These are phyloP conservation scores for Nothoprocta perdicaria DNA, from an alignment of 2,113 vertebrate genomes.

Conservation along the genomic window DNA sequence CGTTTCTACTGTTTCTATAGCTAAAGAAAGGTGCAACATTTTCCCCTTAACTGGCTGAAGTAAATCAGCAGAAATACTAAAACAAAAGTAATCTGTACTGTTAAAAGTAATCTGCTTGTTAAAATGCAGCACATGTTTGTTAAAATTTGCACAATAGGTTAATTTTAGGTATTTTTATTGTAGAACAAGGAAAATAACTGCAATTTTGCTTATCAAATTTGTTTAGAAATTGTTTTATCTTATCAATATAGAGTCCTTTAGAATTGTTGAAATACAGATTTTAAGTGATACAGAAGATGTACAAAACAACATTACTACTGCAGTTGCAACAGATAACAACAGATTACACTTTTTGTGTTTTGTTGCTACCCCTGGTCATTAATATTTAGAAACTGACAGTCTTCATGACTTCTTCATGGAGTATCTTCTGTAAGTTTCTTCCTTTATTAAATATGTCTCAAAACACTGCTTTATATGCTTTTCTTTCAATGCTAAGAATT, in stretches of 20 bases:
- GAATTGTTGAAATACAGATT: background rate
- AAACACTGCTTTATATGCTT: background rate
- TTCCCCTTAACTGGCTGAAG: background rate
- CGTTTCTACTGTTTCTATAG: background rate
- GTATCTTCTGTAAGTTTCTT: background rate
- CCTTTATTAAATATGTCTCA: background rate
- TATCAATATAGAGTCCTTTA: background rate
- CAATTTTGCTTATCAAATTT: fast-evolving
- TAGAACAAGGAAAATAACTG: background rate
- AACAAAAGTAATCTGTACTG: background rate
- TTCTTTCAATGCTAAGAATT: background rate
- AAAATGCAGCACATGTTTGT: no score
- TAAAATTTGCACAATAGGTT: background rate
- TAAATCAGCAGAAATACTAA: background rate
- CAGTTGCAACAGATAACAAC: background rate
- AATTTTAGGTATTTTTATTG: background rate
- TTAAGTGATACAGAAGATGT: background rate
- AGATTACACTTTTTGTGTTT: background rate
- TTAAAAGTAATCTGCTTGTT: background rate
- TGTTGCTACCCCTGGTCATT: background rate
- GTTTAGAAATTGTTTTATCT: background rate
- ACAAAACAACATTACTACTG: background rate
- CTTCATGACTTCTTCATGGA: background rate
- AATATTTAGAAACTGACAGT: background rate
- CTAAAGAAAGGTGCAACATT: background rate